phyloP scores from a whole-genome alignment of 2,113 vertebrate genomes.

The Cheirogaleus medius region DNA sequence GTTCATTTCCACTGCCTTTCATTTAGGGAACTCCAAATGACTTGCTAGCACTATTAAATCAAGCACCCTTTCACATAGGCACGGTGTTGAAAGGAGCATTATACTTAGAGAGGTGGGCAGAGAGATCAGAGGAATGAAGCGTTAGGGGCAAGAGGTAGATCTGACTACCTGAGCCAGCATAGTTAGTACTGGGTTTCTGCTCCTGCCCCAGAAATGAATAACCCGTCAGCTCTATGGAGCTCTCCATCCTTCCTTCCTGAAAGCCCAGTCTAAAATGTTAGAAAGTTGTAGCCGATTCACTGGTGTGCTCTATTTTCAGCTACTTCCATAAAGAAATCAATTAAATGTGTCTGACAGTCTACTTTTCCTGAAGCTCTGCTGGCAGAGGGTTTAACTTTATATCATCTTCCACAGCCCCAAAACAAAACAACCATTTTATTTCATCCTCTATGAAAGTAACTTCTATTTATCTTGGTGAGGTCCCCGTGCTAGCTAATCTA shows the following conservation, averaged over 20 bases:
- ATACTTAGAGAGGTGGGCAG: background rate
- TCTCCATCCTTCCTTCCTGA: background rate
- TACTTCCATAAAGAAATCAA: conserved; percentile 63
- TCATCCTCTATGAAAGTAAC: conserved; percentile 61
- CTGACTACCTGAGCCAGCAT: background rate
- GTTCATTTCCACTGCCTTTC: background rate
- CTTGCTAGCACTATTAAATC: background rate
- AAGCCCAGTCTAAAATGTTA: background rate
- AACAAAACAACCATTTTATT: conserved; percentile 73
- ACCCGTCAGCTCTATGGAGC: background rate
- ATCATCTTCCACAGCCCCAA: conserved; percentile 66
- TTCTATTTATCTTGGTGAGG: conserved; percentile 67
- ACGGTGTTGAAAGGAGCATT: background rate
- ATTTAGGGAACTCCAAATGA: background rate
- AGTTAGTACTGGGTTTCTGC: background rate
- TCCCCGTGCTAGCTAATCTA: conserved; percentile 52
- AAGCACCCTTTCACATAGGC: background rate
- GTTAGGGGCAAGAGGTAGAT: background rate
- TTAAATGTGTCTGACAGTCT: conserved; percentile 75
- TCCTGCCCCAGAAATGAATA: background rate
- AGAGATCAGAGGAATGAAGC: background rate
- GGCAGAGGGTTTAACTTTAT: conserved; percentile 61
- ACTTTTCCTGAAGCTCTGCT: conserved; percentile 74
- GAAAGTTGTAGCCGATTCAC: background rate
- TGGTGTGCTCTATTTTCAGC: conserved; percentile 38